These are phyloP conservation scores for Parauchenoglanis ngamensis DNA, from an alignment of 2,797 vertebrate species.

Conservation along the genomic window DNA sequence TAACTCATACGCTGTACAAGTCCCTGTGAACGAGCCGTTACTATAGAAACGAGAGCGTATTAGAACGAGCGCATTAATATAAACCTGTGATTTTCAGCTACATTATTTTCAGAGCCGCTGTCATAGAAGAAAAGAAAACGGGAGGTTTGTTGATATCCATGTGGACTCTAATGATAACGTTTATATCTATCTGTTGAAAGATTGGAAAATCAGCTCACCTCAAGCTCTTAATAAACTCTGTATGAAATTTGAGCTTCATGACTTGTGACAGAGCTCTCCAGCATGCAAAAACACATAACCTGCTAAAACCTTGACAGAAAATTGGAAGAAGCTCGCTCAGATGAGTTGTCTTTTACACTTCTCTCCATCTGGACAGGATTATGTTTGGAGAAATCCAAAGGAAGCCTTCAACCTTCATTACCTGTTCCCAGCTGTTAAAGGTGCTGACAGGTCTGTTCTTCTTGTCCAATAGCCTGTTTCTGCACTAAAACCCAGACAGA, in stretches of 20 bases:
- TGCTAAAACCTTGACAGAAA: neutral
- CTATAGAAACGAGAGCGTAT: neutral
- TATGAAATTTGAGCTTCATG: neutral
- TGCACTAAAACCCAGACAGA: neutral
- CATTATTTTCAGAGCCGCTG: neutral
- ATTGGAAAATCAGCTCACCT: neutral
- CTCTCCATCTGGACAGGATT: slow-evolving; percentile 68
- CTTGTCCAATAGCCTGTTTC: neutral
- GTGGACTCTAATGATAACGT: neutral
- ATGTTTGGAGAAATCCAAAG: slow-evolving; percentile 63
- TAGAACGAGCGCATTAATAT: neutral
- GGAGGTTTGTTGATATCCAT: neutral
- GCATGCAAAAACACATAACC: neutral
- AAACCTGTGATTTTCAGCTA: neutral
- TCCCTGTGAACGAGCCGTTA: neutral
- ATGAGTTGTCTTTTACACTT: slow-evolving; percentile 72
- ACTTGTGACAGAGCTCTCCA: neutral
- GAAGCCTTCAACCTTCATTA: slow-evolving; percentile 64
- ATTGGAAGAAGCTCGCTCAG: slow-evolving; percentile 50
- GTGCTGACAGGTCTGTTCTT: slow-evolving; percentile 53
- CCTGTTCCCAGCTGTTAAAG: slow-evolving; percentile 66
- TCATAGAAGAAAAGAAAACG: neutral
- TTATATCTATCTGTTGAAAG: neutral
- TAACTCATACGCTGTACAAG: no score
- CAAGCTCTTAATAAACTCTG: neutral